A percentile compares a stretch with the other conserved stretches of the same genome.
phyloP scores from a whole-genome alignment of 2,888 invertebrate genomes.

The Noctua pronuba region DNA sequence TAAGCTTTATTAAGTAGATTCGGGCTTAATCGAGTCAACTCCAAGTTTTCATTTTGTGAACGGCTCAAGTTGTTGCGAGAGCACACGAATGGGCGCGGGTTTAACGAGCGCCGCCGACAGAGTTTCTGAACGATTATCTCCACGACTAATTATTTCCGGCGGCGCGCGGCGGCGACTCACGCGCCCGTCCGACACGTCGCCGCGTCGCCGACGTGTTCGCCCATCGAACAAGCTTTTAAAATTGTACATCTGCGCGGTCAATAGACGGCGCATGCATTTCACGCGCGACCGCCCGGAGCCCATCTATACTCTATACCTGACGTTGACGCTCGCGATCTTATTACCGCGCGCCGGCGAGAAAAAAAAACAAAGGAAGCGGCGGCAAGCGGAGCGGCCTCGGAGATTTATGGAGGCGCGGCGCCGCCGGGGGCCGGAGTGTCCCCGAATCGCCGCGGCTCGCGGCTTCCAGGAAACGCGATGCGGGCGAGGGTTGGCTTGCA shows the following conservation, averaged over 20 bases:
- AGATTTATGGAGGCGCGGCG: constrained; percentile 88
- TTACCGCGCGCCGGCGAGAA: constrained; percentile 78
- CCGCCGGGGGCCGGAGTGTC: constrained; percentile 81
- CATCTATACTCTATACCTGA: constrained; percentile 88
- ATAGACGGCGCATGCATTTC: constrained; percentile 75
- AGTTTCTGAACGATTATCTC: constrained; percentile 79
- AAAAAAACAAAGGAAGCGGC: constrained; percentile 86
- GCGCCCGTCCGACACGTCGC: constrained; percentile 67
- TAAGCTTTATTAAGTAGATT: constrained; percentile 63
- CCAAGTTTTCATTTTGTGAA: constrained; percentile 67
- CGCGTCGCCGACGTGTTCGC: constrained; percentile 57
- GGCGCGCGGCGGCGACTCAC: constrained; percentile 64
- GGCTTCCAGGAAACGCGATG: constrained; percentile 84
- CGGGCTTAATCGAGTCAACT: constrained; percentile 63
- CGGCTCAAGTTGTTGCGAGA: constrained; percentile 66
- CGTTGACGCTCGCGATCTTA: constrained; percentile 87
- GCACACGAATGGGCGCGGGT: constrained; percentile 67
- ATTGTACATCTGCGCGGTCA: constrained; percentile 79
- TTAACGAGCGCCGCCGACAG: constrained; percentile 67
- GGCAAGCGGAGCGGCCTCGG: constrained; percentile 77
- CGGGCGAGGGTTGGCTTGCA: constrained; percentile 81
- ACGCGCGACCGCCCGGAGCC: constrained; percentile 72
- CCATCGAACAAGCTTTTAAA: constrained; percentile 67
- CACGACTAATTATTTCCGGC: constrained; percentile 83
- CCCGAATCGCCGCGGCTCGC: constrained; percentile 73